Evolutionary conservation across 2,113 vertebrate species (phyloP), one percentile per base, ranked within the genome.

Genomic region (Oncorhynchus nerka): DNA sequence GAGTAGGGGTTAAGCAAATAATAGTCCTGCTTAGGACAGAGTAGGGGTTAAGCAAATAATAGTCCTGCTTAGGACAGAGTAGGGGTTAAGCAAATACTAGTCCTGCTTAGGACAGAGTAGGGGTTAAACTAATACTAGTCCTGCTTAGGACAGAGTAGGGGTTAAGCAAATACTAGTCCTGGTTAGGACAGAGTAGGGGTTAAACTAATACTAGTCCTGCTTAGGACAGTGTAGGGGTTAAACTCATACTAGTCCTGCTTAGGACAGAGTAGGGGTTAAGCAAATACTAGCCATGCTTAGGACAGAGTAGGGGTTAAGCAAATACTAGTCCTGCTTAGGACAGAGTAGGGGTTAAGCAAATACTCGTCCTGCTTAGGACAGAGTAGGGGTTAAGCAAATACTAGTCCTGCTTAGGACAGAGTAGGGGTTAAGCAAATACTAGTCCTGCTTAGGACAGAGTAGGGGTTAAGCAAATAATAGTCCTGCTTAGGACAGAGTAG

Each of bases 21-120:
- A 51, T 81, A 86, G 89, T 86, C 90, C 90, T 11, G 8, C 39
- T 45, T 45, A 45, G 39, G 28, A 28, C 28, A 12, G 55, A 89
- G 75, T 85, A 90, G 90, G 89, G 88, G 89, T 91, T 92, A 90
- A 89, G 89, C 87, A 92, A 92, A 92, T 89, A 91, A 51, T 81
- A 86, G 89, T 86, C 90, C 90, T 11, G 39, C 39, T 45, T 45
- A 45, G 39, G 3, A 28, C 28, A 12, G 55, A 89, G 75, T 85
- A 90, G 90, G 90, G 88, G 89, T 91, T 92, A 90, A 89, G 89
- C 88, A 92, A 92, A 92, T 89, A 91, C 59, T 81, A 86, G 89
- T 86, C 90, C 90, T 45, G 39, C 39, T 45, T 45, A 45, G 39
- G 28, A 28, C 28, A 12, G 55, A 89, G 75, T 85, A 90, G 90